phyloP scores from a whole-genome alignment of 2,888 invertebrate genomes.

The Cosmia trapezina region DNA sequence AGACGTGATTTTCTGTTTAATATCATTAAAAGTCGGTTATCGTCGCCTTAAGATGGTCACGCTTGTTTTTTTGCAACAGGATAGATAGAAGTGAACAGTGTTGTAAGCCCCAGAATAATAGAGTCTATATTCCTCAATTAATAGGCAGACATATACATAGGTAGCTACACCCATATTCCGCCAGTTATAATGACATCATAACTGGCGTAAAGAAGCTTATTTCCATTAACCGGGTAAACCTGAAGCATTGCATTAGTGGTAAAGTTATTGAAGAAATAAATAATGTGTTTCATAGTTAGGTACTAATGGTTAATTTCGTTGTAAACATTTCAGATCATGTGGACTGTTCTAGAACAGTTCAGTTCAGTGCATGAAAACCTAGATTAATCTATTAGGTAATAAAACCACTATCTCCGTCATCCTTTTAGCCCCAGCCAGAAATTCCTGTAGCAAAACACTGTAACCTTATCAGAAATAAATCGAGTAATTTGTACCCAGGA shows the following conservation, averaged over 20 bases:
- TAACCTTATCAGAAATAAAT: slow-evolving; percentile 46
- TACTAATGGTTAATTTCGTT: background rate
- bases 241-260: background rate
- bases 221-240: no score
- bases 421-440: background rate
- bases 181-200: background rate
- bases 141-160: background rate
- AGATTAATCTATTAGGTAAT: background rate
- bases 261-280: background rate
- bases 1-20: no score
- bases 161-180: background rate
- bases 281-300: background rate
- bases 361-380: background rate
- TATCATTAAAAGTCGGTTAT: no score
- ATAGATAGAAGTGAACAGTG: background rate
- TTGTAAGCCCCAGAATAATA: background rate
- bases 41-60: background rate
- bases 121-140: no score
- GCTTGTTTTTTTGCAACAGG: background rate
- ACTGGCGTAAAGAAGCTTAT: background rate
- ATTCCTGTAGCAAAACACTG: slow-evolving; percentile 22
- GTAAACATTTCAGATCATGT: background rate
- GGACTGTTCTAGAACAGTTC: background rate
- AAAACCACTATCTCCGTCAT: background rate
- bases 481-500: slow-evolving; percentile 45